Percentiles rank a stretch among this genome's conserved stretches.
phyloP scores from a whole-genome alignment of 2,888 invertebrate species.

The Pachydiplax longipennis region DNA sequence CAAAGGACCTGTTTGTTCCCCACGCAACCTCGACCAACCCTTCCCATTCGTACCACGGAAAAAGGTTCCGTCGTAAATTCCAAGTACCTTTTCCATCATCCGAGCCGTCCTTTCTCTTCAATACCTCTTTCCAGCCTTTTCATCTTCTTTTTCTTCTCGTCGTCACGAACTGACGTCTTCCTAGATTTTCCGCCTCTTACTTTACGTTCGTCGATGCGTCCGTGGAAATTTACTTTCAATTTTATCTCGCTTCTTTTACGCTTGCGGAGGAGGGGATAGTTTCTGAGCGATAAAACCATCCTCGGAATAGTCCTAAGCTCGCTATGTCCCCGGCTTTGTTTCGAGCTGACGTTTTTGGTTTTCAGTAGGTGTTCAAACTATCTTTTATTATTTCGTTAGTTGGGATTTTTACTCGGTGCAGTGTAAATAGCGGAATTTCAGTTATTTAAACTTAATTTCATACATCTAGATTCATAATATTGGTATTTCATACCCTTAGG shows the following conservation, averaged over 20 bases:
- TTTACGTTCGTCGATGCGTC: background rate
- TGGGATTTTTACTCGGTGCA: too few relatives aligned
- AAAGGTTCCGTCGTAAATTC: slow-evolving; percentile 19
- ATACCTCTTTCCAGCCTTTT: background rate
- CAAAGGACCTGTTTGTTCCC: background rate
- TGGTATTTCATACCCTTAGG: too few relatives aligned
- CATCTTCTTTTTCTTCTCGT: background rate
- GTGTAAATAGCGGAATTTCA: too few relatives aligned
- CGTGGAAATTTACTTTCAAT: background rate
- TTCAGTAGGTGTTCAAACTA: too few relatives aligned
- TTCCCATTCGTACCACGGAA: background rate
- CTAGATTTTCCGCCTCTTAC: background rate
- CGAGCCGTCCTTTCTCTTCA: background rate
- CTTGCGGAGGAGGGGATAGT: too few relatives aligned
- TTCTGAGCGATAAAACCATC: too few relatives aligned
- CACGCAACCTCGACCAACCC: background rate
- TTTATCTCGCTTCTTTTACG: background rate
- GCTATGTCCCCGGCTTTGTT: too few relatives aligned
- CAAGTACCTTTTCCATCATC: background rate
- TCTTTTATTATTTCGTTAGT: too few relatives aligned
- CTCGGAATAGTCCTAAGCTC: too few relatives aligned
- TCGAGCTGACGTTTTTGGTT: too few relatives aligned
- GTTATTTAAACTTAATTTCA: too few relatives aligned
- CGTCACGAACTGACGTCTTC: background rate
- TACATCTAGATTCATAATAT: too few relatives aligned